phyloP scores from a whole-genome alignment of 1,140 invertebrate genomes.

The Tribolium madens region DNA sequence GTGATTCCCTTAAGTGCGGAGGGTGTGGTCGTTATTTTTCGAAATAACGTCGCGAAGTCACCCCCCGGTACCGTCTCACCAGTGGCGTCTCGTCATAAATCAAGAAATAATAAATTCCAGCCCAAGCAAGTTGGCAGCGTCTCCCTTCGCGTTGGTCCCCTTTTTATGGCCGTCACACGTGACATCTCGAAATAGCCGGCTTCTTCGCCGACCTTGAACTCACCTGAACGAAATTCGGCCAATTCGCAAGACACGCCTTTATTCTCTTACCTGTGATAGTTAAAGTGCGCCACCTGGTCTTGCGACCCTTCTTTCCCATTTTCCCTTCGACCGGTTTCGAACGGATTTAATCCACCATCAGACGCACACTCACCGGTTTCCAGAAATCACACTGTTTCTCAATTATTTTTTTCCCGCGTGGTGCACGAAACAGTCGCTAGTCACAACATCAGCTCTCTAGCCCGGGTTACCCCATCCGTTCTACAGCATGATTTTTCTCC shows the following conservation, averaged over 20 bases:
- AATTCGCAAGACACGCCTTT: not conserved
- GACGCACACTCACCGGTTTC: not conserved
- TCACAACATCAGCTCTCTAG: not conserved
- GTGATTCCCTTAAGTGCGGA: not conserved
- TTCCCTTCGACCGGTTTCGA: conserved; percentile 42
- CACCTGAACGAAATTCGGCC: conserved; percentile 4
- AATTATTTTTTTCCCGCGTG: conserved; percentile 16
- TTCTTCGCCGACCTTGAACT: conserved; percentile 24
- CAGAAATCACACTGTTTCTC: not conserved
- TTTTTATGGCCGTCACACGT: not conserved
- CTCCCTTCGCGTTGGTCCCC: not conserved
- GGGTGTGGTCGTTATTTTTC: not conserved
- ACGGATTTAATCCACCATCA: conserved; percentile 13
- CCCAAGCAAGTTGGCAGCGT: too few relatives aligned
- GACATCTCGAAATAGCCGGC: not conserved
- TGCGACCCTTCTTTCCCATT: conserved; percentile 63
- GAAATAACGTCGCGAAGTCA: too few relatives aligned
- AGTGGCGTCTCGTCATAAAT: too few relatives aligned
- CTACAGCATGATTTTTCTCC: conserved; percentile 14
- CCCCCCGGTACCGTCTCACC: too few relatives aligned
- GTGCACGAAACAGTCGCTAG: not conserved
- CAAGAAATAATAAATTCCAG: too few relatives aligned
- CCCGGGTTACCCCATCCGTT: conserved; percentile 7
- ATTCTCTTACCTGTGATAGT: conserved; percentile 60
- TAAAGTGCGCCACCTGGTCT: conserved; percentile 63